Conservation (phyloP, 2,888 invertebrate genomes). For the Heliconius charithonia region DNA sequence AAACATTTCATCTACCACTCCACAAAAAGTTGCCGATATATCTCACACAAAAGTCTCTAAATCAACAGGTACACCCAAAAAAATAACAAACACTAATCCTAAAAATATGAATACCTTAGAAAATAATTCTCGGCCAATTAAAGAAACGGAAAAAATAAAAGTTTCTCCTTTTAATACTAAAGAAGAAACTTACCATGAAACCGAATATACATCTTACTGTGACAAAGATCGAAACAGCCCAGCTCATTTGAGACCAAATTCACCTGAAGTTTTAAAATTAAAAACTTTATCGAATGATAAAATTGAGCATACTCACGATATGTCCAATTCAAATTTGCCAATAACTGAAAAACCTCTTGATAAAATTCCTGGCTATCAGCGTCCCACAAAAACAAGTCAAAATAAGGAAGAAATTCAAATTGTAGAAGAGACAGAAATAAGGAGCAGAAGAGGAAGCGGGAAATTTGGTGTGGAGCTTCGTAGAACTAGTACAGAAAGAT, state of each 20-base stretch:
- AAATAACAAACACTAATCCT: conserved; percentile 63
- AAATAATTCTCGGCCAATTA: conserved; percentile 56
- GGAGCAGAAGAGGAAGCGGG: conserved; percentile 80
- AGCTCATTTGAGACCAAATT: conserved; percentile 55
- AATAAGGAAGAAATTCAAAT: conserved; percentile 67
- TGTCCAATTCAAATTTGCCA: conserved; percentile 55
- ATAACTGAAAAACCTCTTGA: conserved; percentile 59
- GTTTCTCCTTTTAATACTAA: conserved; percentile 46
- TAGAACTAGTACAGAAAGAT: conserved; percentile 82
- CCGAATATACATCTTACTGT: conserved; percentile 34
- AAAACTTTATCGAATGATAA: conserved; percentile 62
- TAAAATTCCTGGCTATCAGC: conserved; percentile 68
- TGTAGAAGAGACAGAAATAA: conserved; percentile 70
- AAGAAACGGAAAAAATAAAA: conserved; percentile 56
- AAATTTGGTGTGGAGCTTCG: conserved; percentile 88
- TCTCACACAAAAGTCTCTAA: conserved; percentile 64
- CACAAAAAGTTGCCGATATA: conserved; percentile 60
- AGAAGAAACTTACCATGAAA: conserved; percentile 51
- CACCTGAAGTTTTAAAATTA: conserved; percentile 60
- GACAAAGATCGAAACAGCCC: conserved; percentile 57
- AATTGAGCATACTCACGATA: conserved; percentile 54
- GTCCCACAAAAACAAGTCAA: conserved; percentile 73
- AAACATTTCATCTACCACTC: conserved; percentile 80
- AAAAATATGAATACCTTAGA: conserved; percentile 59
- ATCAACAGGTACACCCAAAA: conserved; percentile 76